Percentiles rank a stretch among this genome's conserved stretches.
These are phyloP conservation scores for Sebastes glaucus DNA, from an alignment of 2,797 vertebrate genomes.

Conservation along the genomic window DNA sequence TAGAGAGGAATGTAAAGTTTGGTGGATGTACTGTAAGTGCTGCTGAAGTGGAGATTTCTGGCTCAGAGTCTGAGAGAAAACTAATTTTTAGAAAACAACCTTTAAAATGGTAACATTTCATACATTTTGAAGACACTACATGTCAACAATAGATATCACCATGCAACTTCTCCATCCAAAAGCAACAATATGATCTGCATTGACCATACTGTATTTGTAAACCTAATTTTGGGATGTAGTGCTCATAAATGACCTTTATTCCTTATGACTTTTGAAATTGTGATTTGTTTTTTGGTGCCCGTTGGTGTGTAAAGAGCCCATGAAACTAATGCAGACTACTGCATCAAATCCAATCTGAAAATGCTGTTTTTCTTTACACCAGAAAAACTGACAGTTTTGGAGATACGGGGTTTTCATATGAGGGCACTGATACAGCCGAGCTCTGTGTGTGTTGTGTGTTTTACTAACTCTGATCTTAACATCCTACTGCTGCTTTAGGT, in stretches of 20 bases:
- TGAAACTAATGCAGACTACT: background rate
- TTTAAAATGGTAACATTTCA: too few relatives aligned
- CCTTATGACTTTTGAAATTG: background rate
- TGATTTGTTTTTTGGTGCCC: background rate
- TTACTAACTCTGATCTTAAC: constrained; percentile 39
- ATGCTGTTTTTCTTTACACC: background rate
- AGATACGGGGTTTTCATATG: background rate
- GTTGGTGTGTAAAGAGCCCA: background rate
- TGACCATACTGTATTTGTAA: too few relatives aligned
- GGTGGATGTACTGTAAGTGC: too few relatives aligned
- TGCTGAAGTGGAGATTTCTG: too few relatives aligned
- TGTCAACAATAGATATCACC: too few relatives aligned
- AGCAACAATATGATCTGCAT: too few relatives aligned
- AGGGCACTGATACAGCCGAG: background rate
- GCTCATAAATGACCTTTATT: background rate
- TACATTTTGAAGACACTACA: too few relatives aligned
- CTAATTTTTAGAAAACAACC: too few relatives aligned
- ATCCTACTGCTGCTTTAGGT: constrained; percentile 54
- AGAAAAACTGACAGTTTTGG: background rate
- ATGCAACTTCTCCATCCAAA: too few relatives aligned
- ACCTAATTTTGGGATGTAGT: background rate
- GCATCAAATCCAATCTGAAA: background rate
- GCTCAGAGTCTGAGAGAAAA: too few relatives aligned
- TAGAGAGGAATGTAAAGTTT: too few relatives aligned
- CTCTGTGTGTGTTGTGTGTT: constrained; percentile 20